These are phyloP conservation scores for Calliphora vomitoria DNA, from an alignment of 2,888 invertebrate species.

Conservation along the genomic window DNA sequence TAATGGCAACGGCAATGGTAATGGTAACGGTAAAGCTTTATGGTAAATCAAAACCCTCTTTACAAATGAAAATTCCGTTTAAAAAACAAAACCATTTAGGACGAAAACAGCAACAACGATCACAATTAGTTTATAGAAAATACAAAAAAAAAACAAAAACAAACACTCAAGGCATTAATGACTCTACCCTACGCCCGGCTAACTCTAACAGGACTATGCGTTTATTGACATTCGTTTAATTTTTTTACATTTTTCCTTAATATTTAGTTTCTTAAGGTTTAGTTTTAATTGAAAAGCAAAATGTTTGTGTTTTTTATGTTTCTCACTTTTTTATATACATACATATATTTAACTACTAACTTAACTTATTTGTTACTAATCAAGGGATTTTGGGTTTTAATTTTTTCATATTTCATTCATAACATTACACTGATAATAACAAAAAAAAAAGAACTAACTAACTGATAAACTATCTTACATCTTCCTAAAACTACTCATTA, in stretches of 20 bases:
- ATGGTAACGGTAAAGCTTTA: slow-evolving; percentile 66
- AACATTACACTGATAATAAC: slow-evolving; percentile 7
- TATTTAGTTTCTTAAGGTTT: slow-evolving; percentile 54
- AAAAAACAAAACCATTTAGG: slow-evolving; percentile 56
- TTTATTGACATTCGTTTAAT: slow-evolving; percentile 40
- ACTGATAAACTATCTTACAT: slow-evolving; percentile 5
- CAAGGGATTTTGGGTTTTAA: slow-evolving; percentile 69
- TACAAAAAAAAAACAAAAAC: slow-evolving; percentile 35
- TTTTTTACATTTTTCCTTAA: slow-evolving; percentile 27
- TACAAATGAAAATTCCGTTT: not conserved
- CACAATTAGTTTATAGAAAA: slow-evolving; percentile 61
- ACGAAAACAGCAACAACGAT: slow-evolving; percentile 72
- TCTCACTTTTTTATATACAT: slow-evolving; percentile 36
- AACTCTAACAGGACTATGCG: slow-evolving; percentile 65
- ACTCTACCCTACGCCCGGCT: slow-evolving; percentile 49
- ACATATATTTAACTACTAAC: slow-evolving; percentile 37
- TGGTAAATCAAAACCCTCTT: slow-evolving; percentile 50
- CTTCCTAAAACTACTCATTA: slow-evolving; percentile 46
- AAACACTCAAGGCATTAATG: slow-evolving; percentile 55
- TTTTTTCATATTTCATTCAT: slow-evolving; percentile 7
- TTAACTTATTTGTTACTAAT: slow-evolving; percentile 65
- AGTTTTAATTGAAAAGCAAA: slow-evolving; percentile 37
- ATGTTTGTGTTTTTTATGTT: slow-evolving; percentile 46
- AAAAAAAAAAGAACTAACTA: slow-evolving; percentile 14
- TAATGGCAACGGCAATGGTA: slow-evolving; percentile 60